Percentiles rank a stretch among this genome's conserved stretches.
Conservation (phyloP, 2,113 vertebrate genomes). For the Oncorhynchus mykiss region DNA sequence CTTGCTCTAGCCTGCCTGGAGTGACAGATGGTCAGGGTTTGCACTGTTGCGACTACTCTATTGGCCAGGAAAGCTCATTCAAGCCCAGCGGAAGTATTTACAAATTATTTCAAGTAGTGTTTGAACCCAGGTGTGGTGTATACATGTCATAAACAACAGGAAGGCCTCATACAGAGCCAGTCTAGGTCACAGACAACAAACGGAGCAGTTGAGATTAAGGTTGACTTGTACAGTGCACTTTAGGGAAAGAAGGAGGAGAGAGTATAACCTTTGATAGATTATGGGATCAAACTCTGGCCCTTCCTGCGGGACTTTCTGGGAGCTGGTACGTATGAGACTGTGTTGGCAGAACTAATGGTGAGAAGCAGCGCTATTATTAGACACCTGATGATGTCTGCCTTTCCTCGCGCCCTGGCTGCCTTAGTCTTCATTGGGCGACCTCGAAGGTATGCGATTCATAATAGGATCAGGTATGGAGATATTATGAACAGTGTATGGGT, state of each 20-base stretch:
- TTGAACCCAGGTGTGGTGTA: no score
- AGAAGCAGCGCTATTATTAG: slow-evolving; percentile 15
- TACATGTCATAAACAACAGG: not conserved
- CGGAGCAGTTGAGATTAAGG: not conserved
- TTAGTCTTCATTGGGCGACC: not conserved
- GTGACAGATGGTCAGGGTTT: no score
- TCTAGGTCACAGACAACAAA: not conserved
- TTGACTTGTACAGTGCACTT: not conserved
- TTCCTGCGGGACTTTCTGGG: slow-evolving; percentile 5
- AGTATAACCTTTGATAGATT: not conserved
- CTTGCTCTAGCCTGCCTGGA: no score
- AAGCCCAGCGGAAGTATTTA: no score
- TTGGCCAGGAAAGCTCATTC: no score
- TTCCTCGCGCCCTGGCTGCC: not conserved
- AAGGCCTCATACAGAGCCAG: not conserved
- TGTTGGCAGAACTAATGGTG: slow-evolving; percentile 1
- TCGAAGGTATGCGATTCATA: not conserved
- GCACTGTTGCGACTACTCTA: no score
- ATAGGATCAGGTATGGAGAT: not conserved
- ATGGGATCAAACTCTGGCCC: not conserved
- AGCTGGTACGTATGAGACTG: not conserved
- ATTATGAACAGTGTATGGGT: not conserved
- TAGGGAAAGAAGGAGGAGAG: not conserved
- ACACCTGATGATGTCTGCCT: not conserved
- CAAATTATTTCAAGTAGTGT: no score